A percentile compares a stretch with the other conserved stretches of the same genome.
Evolutionary conservation across 2,113 vertebrate species (phyloP).

Genomic region (Ptyas mucosa): DNA sequence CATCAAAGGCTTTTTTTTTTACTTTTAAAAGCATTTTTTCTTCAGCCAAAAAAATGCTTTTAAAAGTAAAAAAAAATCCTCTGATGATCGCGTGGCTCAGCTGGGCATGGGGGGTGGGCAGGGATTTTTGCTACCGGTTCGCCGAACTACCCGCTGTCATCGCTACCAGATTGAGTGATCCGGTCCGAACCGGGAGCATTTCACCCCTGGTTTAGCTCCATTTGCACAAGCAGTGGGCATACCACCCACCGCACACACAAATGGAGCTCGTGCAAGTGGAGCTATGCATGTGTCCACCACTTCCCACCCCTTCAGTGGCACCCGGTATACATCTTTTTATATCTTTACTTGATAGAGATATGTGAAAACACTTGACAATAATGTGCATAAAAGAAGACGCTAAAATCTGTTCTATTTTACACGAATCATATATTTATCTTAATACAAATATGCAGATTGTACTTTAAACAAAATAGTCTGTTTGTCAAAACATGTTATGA

Average conservation of each 20-base stretch:
- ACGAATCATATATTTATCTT: not conserved
- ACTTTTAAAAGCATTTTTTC: too few relatives aligned
- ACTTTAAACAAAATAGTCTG: not conserved
- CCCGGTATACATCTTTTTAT: not conserved
- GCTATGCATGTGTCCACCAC: not conserved
- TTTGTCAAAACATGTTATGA: not conserved
- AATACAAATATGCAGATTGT: not conserved
- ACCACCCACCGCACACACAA: not conserved
- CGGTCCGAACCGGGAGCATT: too few relatives aligned
- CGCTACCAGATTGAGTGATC: too few relatives aligned
- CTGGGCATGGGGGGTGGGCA: too few relatives aligned
- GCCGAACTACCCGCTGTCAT: too few relatives aligned
- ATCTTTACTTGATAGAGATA: not conserved
- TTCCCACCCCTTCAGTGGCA: not conserved
- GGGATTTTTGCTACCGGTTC: too few relatives aligned
- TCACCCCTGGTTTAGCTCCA: not conserved
- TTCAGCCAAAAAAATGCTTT: too few relatives aligned
- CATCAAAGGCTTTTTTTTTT: too few relatives aligned
- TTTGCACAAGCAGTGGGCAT: not conserved
- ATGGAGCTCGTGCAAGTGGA: not conserved
- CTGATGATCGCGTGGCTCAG: too few relatives aligned
- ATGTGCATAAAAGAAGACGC: not conserved
- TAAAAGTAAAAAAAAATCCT: too few relatives aligned
- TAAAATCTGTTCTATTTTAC: not conserved
- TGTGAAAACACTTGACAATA: not conserved